A percentile compares a stretch with the other conserved stretches of the same genome.
These are phyloP conservation scores for Pentalonia nigronervosa DNA, from an alignment of 1,140 invertebrate genomes.

Conservation along the genomic window DNA sequence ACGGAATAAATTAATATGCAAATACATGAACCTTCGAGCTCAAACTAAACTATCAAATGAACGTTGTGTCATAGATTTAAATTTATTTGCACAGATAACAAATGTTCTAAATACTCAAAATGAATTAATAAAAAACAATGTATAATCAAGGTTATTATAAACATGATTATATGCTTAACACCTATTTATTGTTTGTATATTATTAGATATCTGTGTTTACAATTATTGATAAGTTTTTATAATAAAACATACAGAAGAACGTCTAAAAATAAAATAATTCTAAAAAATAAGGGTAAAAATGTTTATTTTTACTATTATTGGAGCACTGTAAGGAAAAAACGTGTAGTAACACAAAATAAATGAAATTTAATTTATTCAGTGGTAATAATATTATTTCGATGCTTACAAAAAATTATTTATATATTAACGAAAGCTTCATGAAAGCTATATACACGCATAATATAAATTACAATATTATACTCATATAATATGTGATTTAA, in stretches of 20 bases:
- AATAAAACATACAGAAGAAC: not conserved
- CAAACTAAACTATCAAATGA: not conserved
- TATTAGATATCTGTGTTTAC: not conserved
- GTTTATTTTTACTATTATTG: not conserved
- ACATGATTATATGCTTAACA: not conserved
- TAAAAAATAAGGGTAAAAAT: not conserved
- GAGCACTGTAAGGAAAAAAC: not conserved
- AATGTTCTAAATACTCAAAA: not conserved
- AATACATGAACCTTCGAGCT: not conserved
- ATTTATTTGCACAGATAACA: not conserved
- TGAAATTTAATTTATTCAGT: too few relatives aligned
- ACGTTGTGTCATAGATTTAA: too few relatives aligned
- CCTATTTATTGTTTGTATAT: not conserved
- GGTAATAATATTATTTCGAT: not conserved
- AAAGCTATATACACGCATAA: not conserved
- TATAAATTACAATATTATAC: not conserved
- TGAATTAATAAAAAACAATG: not conserved
- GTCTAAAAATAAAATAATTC: not conserved
- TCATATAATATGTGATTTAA: not conserved
- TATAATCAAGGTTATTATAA: not conserved
- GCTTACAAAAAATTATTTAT: not conserved
- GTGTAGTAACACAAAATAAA: too few relatives aligned
- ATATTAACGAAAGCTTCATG: not conserved
- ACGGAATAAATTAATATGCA: conserved; percentile 24
- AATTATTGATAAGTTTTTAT: not conserved